Conservation (phyloP, 2,797 vertebrate species). For the Thalassophryne amazonica region DNA sequence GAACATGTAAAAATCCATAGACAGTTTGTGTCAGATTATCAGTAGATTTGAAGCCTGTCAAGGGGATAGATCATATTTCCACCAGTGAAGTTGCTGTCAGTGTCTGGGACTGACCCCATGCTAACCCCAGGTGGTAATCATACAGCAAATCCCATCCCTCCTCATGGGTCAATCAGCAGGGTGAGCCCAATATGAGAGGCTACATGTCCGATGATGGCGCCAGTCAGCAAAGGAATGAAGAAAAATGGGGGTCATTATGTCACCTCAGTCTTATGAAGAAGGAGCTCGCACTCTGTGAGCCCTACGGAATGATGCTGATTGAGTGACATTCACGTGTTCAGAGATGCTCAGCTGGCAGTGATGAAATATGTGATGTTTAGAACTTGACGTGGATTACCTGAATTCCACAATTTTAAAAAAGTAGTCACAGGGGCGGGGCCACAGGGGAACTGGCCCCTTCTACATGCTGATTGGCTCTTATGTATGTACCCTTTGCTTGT, state of each 20-base stretch:
- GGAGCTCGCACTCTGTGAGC: too few species aligned
- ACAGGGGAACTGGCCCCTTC: too few species aligned
- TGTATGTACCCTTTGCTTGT: too few species aligned
- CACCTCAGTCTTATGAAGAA: conserved; percentile 24
- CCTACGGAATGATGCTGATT: too few species aligned
- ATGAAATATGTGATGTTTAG: too few species aligned
- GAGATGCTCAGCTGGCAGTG: too few species aligned
- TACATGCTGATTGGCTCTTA: too few species aligned
- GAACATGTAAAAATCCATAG: neutral
- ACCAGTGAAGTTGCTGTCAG: conserved; percentile 69
- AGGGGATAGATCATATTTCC: conserved; percentile 50
- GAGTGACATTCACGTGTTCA: too few species aligned
- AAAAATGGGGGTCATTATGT: conserved; percentile 64
- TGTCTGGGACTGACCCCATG: conserved; percentile 53
- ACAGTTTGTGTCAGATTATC: conserved; percentile 9
- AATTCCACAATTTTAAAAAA: too few species aligned
- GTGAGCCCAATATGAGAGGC: neutral
- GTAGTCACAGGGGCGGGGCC: too few species aligned
- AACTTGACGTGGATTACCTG: too few species aligned
- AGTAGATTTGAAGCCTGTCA: conserved; percentile 41
- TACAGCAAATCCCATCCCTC: conserved; percentile 35
- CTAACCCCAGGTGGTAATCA: conserved; percentile 44
- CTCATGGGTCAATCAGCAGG: conserved; percentile 4
- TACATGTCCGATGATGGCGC: conserved; percentile 42
- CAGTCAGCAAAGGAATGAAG: conserved; percentile 49